Base-by-base conservation (phyloP, 2,113 vertebrate species). In the Vireo altiloquus region DNA sequence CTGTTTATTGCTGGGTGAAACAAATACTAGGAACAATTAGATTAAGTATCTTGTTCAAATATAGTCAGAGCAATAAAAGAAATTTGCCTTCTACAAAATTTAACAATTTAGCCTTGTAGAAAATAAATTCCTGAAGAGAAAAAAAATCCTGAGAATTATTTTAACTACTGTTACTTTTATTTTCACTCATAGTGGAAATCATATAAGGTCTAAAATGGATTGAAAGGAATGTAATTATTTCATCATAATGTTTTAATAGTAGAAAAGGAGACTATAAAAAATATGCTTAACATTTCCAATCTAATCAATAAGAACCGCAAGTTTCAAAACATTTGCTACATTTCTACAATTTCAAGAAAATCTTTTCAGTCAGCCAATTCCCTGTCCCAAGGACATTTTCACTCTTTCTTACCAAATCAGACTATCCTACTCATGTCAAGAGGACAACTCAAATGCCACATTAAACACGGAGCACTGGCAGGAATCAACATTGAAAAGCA, bases 171-270 rank as follows among this genome's bases (percentile, higher is more conserved):
- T 59, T 52, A 70, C 50, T 89, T 87, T 88, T 83, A 35, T 93
- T 94, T 94, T 95, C 75, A 75, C n/a, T 94, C 33, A 31, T 66
- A 83, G 50, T 60, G 47, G 64, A 91, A 91, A 89, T 79, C 65
- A 89, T n/a, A 22, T 30, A 84, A 71, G 49, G 31, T 79, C 80
- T 90, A 56, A 87, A 83, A 81, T 35, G 64, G 60, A 78, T 63
- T 64, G 76, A 87, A 88, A 94, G 65, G 92, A 94, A 96, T 89
- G 92, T 17, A 90, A 92, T 93, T 90, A 90, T 89, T 96, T 78
- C 30, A 64, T 49, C 3, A 7, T 68, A 92, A 90, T 75, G 82
- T 40, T 84, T 91, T 88, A 92, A 65, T 40, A 88, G 71, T 68
- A 78, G 40, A 78, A 95, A 64, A 95, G 19, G 28, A 92, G 25